Percentiles rank a stretch among this genome's conserved stretches.
Conservation (phyloP, 2,113 vertebrate species). For the Aegotheles bennettii region DNA sequence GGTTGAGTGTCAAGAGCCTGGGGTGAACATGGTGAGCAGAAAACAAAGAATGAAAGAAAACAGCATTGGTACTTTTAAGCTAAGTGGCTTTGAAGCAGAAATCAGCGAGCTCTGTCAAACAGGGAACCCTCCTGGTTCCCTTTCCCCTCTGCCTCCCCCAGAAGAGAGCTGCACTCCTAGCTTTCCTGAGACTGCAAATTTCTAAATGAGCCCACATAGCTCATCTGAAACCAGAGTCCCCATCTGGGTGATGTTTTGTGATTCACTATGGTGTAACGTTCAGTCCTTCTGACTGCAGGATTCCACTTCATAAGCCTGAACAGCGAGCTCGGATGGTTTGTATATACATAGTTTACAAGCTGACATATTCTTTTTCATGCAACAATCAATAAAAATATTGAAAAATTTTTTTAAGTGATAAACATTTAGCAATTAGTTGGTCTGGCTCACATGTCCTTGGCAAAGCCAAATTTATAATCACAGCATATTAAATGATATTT, state of each 20-base stretch:
- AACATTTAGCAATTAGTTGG: neutral
- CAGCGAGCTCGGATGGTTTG: neutral
- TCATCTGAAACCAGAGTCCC: neutral
- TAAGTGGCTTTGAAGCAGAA: neutral
- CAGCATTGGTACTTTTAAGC: neutral
- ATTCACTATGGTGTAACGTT: fast-evolving
- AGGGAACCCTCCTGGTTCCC: neutral
- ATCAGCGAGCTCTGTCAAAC: neutral
- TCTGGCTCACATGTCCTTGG: neutral
- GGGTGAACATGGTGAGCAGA: neutral
- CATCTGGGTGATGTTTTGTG: fast-evolving
- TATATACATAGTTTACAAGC: neutral
- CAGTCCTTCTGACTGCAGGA: neutral
- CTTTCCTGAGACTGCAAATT: neutral
- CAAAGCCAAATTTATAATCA: neutral
- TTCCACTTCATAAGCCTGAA: neutral
- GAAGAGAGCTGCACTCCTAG: neutral
- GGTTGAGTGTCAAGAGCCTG: neutral
- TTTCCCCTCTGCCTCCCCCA: neutral
- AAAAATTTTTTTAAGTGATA: neutral
- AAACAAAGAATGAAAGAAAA: neutral
- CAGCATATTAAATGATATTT: neutral
- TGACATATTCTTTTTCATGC: neutral
- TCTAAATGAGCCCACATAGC: neutral
- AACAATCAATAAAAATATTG: neutral